Base-by-base conservation (phyloP, 2,113 vertebrate species). In the Gulo gulo region DNA sequence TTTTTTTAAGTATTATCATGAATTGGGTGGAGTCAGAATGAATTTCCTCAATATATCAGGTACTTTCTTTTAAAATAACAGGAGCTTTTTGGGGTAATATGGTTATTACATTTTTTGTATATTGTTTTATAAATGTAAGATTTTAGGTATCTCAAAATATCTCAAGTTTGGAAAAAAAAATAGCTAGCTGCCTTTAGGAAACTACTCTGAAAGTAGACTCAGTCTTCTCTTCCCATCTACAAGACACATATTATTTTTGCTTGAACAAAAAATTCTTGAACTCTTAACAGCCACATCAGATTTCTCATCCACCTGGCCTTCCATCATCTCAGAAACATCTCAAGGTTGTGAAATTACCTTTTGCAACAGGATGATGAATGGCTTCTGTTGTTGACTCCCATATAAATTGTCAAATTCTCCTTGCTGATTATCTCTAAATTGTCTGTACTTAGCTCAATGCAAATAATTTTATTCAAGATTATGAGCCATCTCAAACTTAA, bases 391-490 rank as follows among this genome's bases (percentile, higher is more conserved):
- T 21, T 82, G 29, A 67, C 73, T 92, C 34, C 9, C 42, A 5
- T 73, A 82, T 57, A 94, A 90, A 50, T 23, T 1, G 1, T 87
- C 96, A 88, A 69, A 23, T 79, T 86, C 15, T 26, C 26, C 89
- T 76, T 82, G 55, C 12, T 79, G 84, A 92, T 87, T 80, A 86
- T 80, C 15, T 45, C 36, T 34, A n/a, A 69, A 55, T 73, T 42
- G 24, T 79, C 12, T 55, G 5, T 73, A 65, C n/a, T 91, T 84
- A 86, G 61, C 47, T 87, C 86, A 39, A 82, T 36, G 95, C 45
- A 92, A 95, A 82, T 39, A 65, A 76, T 92, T 83, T 76, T 69
- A 69, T 50, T 87, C n/a, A 97, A 97, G 47, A 80, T 83, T 79
- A 45, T 55, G 20, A 52, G 36, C 10, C 36, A 95, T 59, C 21